These are phyloP conservation scores for Catocala sponsa DNA, from an alignment of 2,888 invertebrate genomes.

Conservation along the genomic window DNA sequence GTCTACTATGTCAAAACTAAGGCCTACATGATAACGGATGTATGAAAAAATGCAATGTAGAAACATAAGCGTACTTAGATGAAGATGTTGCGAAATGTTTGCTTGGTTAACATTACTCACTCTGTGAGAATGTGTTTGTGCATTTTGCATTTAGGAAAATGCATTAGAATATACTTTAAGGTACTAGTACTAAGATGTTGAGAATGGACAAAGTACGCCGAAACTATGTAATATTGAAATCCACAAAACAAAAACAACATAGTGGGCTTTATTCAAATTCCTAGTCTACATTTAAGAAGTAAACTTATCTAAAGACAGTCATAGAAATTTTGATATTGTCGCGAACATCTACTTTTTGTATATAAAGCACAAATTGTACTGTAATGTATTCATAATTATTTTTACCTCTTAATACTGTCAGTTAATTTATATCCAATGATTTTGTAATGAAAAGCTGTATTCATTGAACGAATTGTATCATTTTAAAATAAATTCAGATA, in stretches of 20 bases:
- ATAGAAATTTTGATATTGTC: conserved; percentile 50
- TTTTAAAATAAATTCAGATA: conserved; percentile 47
- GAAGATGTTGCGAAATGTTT: too few relatives aligned
- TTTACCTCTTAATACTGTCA: conserved; percentile 43
- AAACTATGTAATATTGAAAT: too few relatives aligned
- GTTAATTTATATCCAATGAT: conserved; percentile 67
- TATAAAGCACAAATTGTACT: conserved; percentile 52
- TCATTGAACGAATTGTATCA: conserved; percentile 60
- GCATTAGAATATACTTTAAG: too few relatives aligned
- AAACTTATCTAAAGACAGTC: conserved; percentile 10
- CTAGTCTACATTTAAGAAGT: neutral
- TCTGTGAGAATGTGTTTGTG: too few relatives aligned
- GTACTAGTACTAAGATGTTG: too few relatives aligned
- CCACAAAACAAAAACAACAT: neutral
- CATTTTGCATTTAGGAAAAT: too few relatives aligned
- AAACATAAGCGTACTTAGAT: too few relatives aligned
- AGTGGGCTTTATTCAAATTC: neutral
- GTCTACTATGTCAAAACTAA: conserved; percentile 8
- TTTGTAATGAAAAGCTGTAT: conserved; percentile 71
- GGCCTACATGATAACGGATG: too few relatives aligned
- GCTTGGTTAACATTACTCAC: too few relatives aligned
- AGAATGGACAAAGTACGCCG: too few relatives aligned
- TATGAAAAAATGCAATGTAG: too few relatives aligned
- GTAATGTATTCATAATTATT: conserved; percentile 50
- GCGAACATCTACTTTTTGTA: conserved; percentile 52